phyloP scores from a whole-genome alignment of 2,797 vertebrate genomes.

The Sebastes minor region DNA sequence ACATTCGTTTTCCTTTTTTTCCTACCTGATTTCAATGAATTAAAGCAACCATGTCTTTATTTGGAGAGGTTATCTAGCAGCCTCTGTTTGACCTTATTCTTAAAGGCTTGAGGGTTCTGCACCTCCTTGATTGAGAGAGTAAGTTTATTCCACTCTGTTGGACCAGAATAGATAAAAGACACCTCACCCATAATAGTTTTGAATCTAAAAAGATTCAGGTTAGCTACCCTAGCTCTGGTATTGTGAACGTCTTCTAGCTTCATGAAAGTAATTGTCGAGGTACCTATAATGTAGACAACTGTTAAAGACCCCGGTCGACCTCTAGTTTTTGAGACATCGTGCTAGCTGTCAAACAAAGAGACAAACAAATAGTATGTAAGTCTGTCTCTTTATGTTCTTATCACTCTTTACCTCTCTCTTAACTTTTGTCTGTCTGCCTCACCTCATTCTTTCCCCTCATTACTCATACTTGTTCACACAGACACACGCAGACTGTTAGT shows the following conservation, averaged over 20 bases:
- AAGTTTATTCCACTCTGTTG: not conserved
- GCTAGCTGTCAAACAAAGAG: not conserved
- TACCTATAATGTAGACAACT: too few relatives aligned
- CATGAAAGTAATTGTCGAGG: too few relatives aligned
- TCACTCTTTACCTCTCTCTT: not conserved
- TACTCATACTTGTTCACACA: constrained; percentile 46
- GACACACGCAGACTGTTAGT: constrained; percentile 1
- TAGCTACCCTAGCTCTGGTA: not conserved
- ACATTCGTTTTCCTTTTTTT: not conserved
- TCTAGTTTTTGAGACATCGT: not conserved
- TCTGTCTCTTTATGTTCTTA: not conserved
- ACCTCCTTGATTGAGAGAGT: not conserved
- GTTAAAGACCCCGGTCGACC: not conserved
- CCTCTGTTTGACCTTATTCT: not conserved
- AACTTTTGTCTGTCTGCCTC: constrained; percentile 14
- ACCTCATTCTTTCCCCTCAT: constrained; percentile 27
- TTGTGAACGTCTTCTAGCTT: not conserved
- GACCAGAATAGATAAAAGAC: not conserved
- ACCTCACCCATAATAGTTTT: not conserved
- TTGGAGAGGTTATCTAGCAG: not conserved
- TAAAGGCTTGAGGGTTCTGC: not conserved
- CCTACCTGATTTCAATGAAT: not conserved
- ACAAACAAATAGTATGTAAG: not conserved
- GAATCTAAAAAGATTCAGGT: not conserved
- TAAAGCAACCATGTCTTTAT: not conserved